These are phyloP conservation scores for Oncorhynchus masou DNA, from an alignment of 2,113 vertebrate genomes.

Conservation along the genomic window DNA sequence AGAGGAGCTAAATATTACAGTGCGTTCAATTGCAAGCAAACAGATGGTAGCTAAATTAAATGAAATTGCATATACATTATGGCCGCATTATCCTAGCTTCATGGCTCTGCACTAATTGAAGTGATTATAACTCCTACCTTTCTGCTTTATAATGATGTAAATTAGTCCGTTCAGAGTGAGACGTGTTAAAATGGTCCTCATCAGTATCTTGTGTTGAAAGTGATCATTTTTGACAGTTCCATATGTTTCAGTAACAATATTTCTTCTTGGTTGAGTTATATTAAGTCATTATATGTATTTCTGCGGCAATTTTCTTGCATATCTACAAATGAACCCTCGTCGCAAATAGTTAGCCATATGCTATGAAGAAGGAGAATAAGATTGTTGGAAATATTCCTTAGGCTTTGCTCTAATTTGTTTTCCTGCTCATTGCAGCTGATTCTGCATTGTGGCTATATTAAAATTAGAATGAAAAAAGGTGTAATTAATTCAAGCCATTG, in stretches of 20 bases:
- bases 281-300: slow-evolving; percentile 75
- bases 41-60: slow-evolving; percentile 82
- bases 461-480: slow-evolving; percentile 72
- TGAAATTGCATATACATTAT: slow-evolving; percentile 82
- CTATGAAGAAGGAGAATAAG: slow-evolving; percentile 60
- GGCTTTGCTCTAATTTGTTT: slow-evolving; percentile 68
- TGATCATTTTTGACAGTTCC: slow-evolving; percentile 75
- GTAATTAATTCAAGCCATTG: slow-evolving; percentile 52
- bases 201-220: slow-evolving; percentile 69
- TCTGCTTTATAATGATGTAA: slow-evolving; percentile 77
- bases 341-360: slow-evolving; percentile 78
- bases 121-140: slow-evolving; percentile 80
- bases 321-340: slow-evolving; percentile 72
- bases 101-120: slow-evolving; percentile 76
- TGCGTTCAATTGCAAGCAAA: slow-evolving; percentile 75
- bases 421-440: slow-evolving; percentile 58
- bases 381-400: slow-evolving; percentile 64
- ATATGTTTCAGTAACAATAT: slow-evolving; percentile 73
- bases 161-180: slow-evolving; percentile 72
- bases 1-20: slow-evolving; percentile 79
- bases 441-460: slow-evolving; percentile 67
- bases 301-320: slow-evolving; percentile 68
- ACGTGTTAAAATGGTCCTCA: slow-evolving; percentile 70
- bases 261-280: slow-evolving; percentile 77
- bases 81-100: slow-evolving; percentile 76